Percentiles rank a stretch among this genome's conserved stretches.
phyloP scores from a whole-genome alignment of 2,888 invertebrate genomes.

The Sphaeridia pumilis region DNA sequence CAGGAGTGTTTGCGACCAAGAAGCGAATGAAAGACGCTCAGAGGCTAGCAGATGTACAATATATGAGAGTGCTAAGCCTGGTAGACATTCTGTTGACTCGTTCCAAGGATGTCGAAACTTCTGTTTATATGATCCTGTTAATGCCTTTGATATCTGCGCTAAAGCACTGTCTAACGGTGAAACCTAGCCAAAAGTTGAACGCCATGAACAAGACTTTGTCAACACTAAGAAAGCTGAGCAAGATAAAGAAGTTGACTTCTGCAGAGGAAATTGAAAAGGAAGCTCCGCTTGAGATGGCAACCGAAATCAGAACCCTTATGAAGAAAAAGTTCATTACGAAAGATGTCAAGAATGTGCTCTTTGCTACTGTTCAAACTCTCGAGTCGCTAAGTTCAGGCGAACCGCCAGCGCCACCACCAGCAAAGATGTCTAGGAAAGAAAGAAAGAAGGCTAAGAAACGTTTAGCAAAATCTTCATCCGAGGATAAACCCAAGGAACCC shows the following conservation, averaged over 20 bases:
- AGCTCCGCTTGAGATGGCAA: constrained; percentile 9
- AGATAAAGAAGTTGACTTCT: constrained; percentile 10
- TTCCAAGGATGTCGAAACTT: constrained; percentile 16
- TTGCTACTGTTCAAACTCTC: constrained; percentile 2
- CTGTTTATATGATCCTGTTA: constrained; percentile 19
- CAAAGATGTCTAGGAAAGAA: constrained; percentile 1
- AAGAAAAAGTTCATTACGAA: constrained; percentile 12
- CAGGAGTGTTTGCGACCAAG: constrained; percentile 27
- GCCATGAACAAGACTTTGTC: constrained; percentile 7
- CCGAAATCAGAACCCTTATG: constrained; percentile 4
- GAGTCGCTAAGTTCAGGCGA: not conserved
- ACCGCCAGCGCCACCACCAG: too few species aligned
- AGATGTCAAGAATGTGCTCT: constrained; percentile 12
- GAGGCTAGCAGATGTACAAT: constrained; percentile 2
- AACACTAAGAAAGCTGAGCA: constrained; percentile 13
- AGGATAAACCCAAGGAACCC: not conserved
- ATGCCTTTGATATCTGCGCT: constrained; percentile 19
- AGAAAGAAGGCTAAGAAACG: not conserved
- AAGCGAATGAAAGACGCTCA: constrained; percentile 22
- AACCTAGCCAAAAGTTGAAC: constrained; percentile 4
- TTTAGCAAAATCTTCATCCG: not conserved
- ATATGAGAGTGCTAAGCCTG: constrained; percentile 19
- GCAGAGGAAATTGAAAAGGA: constrained; percentile 10
- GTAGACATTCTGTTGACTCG: constrained; percentile 19
- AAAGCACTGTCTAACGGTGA: constrained; percentile 10